phyloP scores from a whole-genome alignment of 2,888 invertebrate species.

The Ophraella communa region DNA sequence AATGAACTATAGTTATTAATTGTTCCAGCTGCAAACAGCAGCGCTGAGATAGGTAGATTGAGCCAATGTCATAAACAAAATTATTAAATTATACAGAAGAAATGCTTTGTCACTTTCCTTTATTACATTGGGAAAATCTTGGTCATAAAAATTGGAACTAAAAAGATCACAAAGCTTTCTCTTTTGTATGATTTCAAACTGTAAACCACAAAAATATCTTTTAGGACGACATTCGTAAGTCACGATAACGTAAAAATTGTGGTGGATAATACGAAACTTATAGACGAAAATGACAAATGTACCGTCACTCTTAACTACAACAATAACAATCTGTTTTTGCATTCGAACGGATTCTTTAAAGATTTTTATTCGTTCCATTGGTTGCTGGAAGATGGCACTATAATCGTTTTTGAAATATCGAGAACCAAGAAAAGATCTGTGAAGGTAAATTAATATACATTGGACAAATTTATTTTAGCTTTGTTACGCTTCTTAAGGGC shows the following conservation, averaged over 20 bases:
- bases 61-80: too few species aligned
- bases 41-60: too few species aligned
- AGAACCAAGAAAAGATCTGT: conserved; percentile 13
- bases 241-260: conserved; percentile 46
- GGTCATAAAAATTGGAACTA: too few species aligned
- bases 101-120: too few species aligned
- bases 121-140: too few species aligned
- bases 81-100: too few species aligned
- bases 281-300: conserved; percentile 42
- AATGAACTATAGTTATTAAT: too few species aligned
- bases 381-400: conserved; percentile 40
- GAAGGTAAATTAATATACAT: not conserved
- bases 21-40: too few species aligned
- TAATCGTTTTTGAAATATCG: conserved; percentile 40
- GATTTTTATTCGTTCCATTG: conserved; percentile 40
- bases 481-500: too few species aligned
- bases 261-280: conserved; percentile 45
- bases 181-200: too few species aligned
- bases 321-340: conserved; percentile 39
- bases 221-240: conserved; percentile 44
- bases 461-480: not conserved
- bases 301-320: conserved; percentile 39
- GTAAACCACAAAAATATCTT: too few species aligned
- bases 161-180: too few species aligned
- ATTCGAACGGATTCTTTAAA: conserved; percentile 34